Conservation (phyloP, 2,797 vertebrate genomes). For the Coilia nasus region DNA sequence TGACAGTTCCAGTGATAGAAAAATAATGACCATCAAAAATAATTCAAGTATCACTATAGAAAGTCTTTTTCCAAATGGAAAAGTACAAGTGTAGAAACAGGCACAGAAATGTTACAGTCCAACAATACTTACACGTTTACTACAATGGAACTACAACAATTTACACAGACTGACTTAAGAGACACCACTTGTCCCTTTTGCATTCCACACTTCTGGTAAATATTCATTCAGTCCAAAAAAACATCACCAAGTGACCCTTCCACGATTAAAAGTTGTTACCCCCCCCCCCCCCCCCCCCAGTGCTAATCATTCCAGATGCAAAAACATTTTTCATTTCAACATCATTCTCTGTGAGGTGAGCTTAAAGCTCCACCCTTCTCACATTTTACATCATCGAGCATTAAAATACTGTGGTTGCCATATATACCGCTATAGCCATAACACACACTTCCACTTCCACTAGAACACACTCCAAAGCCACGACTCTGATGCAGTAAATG, state of each 20-base stretch:
- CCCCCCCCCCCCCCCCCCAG: too few species aligned
- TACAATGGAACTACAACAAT: constrained; percentile 35
- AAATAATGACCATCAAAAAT: constrained; percentile 62
- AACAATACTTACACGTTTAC: constrained; percentile 54
- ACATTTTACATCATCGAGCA: not conserved
- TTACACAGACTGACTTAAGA: not conserved
- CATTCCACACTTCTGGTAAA: not conserved
- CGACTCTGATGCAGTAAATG: not conserved
- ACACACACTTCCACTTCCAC: not conserved
- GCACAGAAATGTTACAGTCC: constrained; percentile 38
- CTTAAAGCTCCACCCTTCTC: too few species aligned
- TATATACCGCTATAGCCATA: not conserved
- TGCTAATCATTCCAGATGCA: not conserved
- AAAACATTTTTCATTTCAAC: not conserved
- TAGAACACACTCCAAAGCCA: not conserved
- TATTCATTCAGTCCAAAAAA: not conserved
- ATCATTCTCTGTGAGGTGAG: constrained; percentile 4
- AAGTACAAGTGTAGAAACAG: constrained; percentile 52
- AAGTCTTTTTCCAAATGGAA: constrained; percentile 59
- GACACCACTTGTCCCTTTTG: not conserved
- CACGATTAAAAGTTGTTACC: not conserved
- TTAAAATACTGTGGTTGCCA: not conserved
- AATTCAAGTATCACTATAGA: constrained; percentile 63
- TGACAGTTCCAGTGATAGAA: constrained; percentile 62
- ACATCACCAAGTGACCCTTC: not conserved